Evolutionary conservation across 1,140 invertebrate genomes (phyloP), one percentile per base, ranked within the genome.

Genomic region (Dendrolimus punctatus): DNA sequence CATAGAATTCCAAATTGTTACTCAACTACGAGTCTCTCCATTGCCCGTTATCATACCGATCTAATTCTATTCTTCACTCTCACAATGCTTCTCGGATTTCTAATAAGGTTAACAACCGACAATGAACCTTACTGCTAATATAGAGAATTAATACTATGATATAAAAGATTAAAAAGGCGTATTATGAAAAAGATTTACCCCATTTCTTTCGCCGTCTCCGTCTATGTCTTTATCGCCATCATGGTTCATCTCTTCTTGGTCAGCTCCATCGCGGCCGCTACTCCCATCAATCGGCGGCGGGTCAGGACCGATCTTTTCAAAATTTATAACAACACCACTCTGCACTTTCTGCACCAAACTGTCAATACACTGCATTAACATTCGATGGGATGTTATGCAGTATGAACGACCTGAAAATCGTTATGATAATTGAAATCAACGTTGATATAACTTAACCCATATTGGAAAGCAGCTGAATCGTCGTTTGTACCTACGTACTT

Each of bases 271-370:
- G 54, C 67, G 73, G 62, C 57, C 71, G 66, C 60, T 71, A 55
- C 77, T 82, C 47, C 80, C 88, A 57, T 88, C 87, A 3, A 95
- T 73, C 0, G 92, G 91, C 2, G 92, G 91, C 2, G 95, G 96
- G 81, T 98, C 96, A 0, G 95, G 93, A 1, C 96, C 96, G 58
- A 95, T 93, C 87, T 98, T 98, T 84, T 99, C 98, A 84, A 99
- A 99, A 81, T 98, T 96, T 55, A 99, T 95, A 4, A 99, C 97
- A 36, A 99, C 98, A 0, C 98, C 98, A 66, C 95, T 96, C 79
- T 99, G 98, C 7, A 99, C 96, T 88, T 99, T 99, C 76, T 98
- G 95, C 6, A 99, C 96, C 40, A 99, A 88, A 66, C 96, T 98
- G 80, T 99, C 98, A 54, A 99, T 94, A 71, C 97, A 98, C 73